Evolutionary conservation across 2,113 vertebrate species (phyloP).

Genomic region (Pungitius pungitius): DNA sequence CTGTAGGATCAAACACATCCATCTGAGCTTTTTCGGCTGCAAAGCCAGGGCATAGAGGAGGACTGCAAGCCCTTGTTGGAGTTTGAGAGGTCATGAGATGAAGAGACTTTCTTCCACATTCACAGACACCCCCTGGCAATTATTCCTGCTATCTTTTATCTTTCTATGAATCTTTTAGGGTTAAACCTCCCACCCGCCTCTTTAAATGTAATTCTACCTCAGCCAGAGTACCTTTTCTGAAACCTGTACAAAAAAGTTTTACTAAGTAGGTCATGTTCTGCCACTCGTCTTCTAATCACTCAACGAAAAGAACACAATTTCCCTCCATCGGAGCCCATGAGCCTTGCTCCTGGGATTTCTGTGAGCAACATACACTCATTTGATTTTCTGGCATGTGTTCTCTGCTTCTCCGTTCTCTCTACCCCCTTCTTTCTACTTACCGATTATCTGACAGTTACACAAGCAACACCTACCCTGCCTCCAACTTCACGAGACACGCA

Average conservation of each 20-base stretch:
- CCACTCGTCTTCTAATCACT: conserved; percentile 80
- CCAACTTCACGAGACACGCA: conserved; percentile 66
- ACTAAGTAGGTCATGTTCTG: conserved; percentile 84
- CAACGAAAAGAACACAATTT: conserved; percentile 71
- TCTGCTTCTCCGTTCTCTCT: conserved; percentile 49
- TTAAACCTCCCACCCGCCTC: conserved; percentile 46
- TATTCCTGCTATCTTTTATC: conserved; percentile 55
- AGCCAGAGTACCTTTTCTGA: conserved; percentile 43
- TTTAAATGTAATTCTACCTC: conserved; percentile 21
- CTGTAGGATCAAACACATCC: conserved; percentile 50
- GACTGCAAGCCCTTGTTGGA: conserved; percentile 45
- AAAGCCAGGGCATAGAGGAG: conserved; percentile 26
- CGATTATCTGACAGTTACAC: conserved; percentile 69
- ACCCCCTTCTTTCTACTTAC: conserved; percentile 36
- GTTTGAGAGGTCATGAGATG: conserved; percentile 59
- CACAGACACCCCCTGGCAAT: conserved; percentile 56
- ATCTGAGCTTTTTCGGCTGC: conserved; percentile 41
- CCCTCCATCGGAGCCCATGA: conserved; percentile 67
- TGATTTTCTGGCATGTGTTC: conserved; percentile 75
- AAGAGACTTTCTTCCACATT: conserved; percentile 48
- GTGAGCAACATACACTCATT: conserved; percentile 70
- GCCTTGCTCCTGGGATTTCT: conserved; percentile 75
- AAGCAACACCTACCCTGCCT: conserved; percentile 66
- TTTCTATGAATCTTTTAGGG: conserved; percentile 56
- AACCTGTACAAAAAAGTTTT: conserved; percentile 69